Percentiles rank a stretch among this genome's conserved stretches.
phyloP scores from a whole-genome alignment of 1,140 invertebrate species.

The Tetramorium simillimum region DNA sequence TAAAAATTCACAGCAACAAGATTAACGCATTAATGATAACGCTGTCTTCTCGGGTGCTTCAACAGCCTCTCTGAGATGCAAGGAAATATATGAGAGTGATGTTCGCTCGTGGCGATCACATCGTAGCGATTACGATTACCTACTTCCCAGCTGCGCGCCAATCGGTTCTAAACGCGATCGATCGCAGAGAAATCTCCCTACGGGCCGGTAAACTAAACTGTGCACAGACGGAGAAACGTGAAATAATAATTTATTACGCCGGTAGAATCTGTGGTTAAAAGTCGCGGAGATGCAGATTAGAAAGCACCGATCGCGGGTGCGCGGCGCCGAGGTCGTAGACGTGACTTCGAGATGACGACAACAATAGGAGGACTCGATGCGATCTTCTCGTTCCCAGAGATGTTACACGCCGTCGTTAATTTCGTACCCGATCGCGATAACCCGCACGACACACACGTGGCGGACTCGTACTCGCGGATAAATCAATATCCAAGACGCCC shows the following conservation, averaged over 20 bases:
- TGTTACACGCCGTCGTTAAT: constrained; percentile 48
- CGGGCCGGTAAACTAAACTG: neutral
- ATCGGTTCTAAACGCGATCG: neutral
- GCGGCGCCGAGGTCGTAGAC: constrained; percentile 28
- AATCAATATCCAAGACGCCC: constrained; percentile 20
- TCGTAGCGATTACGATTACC: neutral
- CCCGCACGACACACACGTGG: neutral
- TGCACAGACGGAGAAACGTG: neutral
- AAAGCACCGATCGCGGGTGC: constrained; percentile 38
- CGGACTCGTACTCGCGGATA: neutral
- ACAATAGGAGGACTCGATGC: constrained; percentile 57
- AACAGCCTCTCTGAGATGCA: neutral
- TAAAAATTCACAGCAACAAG: neutral
- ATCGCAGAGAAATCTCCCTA: neutral
- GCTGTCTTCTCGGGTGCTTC: neutral
- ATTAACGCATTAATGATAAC: neutral
- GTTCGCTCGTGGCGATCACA: neutral
- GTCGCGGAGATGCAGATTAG: constrained; percentile 34
- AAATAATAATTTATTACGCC: constrained; percentile 26
- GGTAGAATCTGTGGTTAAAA: neutral
- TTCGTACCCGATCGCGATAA: constrained; percentile 37
- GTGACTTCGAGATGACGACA: constrained; percentile 52
- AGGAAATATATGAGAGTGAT: neutral
- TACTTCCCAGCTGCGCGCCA: neutral
- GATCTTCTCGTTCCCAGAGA: constrained; percentile 29